Conservation (phyloP, 2,113 vertebrate species). For the Malurus cyaneus region DNA sequence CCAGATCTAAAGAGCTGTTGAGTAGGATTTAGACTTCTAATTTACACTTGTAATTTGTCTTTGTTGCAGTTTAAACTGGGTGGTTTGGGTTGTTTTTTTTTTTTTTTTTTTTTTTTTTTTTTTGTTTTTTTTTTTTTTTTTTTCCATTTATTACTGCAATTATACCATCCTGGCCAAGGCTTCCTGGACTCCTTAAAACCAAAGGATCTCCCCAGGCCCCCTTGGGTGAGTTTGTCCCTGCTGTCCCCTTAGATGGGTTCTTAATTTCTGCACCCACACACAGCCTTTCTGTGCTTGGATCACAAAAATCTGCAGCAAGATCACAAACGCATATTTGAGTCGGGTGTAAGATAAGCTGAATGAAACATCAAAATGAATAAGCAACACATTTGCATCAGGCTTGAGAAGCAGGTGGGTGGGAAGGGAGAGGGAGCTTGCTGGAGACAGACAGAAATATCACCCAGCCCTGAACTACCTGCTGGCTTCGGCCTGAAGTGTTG, state of each 20-base stretch:
- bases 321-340: background rate
- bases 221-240: background rate
- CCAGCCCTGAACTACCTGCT: background rate
- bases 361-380: background rate
- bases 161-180: fast-evolving
- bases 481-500: fast-evolving
- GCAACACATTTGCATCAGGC: background rate
- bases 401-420: background rate
- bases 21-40: conserved; percentile 8
- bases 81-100: too few relatives aligned
- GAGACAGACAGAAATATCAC: background rate
- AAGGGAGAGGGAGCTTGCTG: background rate
- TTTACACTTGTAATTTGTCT: background rate
- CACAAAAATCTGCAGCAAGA: fast-evolving
- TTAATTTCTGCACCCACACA: background rate
- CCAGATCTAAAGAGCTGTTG: background rate
- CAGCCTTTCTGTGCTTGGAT: background rate
- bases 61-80: background rate
- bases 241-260: fast-evolving
- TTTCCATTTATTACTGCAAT: background rate
- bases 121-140: background rate
- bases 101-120: background rate
- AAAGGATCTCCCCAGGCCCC: background rate
- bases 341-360: background rate
- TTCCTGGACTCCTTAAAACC: background rate